phyloP scores from a whole-genome alignment of 2,113 vertebrate genomes.

The Neopipo cinnamomea region DNA sequence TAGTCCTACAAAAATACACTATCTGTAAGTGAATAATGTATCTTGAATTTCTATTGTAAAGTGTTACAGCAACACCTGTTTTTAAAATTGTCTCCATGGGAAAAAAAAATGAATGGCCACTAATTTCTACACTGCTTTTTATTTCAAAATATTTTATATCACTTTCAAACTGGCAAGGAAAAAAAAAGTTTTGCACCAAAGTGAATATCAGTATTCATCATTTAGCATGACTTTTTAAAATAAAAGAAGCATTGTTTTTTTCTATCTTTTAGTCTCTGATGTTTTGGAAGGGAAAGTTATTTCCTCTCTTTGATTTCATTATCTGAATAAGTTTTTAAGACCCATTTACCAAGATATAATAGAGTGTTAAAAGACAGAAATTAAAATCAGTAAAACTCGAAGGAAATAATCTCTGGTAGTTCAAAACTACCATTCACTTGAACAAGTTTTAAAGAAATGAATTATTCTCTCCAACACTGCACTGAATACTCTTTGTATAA shows the following conservation, averaged over 20 bases:
- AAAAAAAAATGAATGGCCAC: not conserved
- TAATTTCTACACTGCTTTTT: not conserved
- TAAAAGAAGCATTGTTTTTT: conserved; percentile 14
- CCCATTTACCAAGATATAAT: not conserved
- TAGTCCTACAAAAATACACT: not conserved
- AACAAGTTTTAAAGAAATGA: not conserved
- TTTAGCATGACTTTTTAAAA: conserved; percentile 13
- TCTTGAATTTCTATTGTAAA: not conserved
- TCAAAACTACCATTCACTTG: not conserved
- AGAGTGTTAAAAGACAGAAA: not conserved
- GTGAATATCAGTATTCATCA: not conserved
- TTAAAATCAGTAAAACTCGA: not conserved
- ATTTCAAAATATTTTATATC: not conserved
- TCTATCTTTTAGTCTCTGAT: not conserved
- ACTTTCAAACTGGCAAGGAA: not conserved
- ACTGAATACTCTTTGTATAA: not conserved
- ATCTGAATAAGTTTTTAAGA: conserved; percentile 26
- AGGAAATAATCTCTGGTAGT: not conserved
- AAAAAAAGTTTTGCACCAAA: not conserved
- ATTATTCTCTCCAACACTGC: not conserved
- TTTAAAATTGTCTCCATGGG: not conserved
- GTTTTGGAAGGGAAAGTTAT: conserved; percentile 32
- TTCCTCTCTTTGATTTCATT: conserved; percentile 40
- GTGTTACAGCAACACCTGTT: not conserved
- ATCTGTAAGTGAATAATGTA: not conserved